Percentiles rank a stretch among this genome's conserved stretches.
These are phyloP conservation scores for Agraylea sexmaculata DNA, from an alignment of 1,140 invertebrate species.

Conservation along the genomic window DNA sequence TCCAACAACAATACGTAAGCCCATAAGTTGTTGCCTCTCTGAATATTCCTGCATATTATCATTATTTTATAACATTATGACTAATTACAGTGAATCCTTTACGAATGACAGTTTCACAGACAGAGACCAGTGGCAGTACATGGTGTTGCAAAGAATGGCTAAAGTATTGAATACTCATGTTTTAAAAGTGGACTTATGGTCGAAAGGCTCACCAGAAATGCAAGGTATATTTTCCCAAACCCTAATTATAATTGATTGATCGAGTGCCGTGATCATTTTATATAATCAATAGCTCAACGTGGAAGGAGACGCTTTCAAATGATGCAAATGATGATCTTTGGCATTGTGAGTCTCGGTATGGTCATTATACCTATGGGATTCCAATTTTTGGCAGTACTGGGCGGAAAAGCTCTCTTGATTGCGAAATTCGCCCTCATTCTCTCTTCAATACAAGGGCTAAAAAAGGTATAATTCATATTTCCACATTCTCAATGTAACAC, in stretches of 20 bases:
- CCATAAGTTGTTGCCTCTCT: constrained; percentile 1
- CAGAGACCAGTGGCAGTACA: constrained; percentile 25
- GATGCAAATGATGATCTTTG: constrained; percentile 62
- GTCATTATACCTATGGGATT: constrained; percentile 65
- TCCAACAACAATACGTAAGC: constrained; percentile 4
- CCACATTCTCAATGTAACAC: too few species aligned
- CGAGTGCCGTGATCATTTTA: not conserved
- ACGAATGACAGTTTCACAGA: not conserved
- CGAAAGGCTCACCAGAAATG: not conserved
- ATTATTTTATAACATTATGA: constrained; percentile 1
- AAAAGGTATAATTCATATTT: constrained; percentile 47
- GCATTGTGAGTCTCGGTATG: constrained; percentile 54
- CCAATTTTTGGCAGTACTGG: constrained; percentile 61
- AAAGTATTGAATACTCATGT: constrained; percentile 43
- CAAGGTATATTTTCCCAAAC: not conserved
- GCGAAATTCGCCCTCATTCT: constrained; percentile 67
- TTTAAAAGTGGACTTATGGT: constrained; percentile 39
- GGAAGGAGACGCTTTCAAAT: constrained; percentile 45
- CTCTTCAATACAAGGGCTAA: constrained; percentile 63
- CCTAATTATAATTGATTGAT: constrained; percentile 1
- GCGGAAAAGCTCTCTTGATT: constrained; percentile 60
- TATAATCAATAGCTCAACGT: constrained; percentile 39
- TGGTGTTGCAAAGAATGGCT: constrained; percentile 36
- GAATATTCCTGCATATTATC: not conserved
- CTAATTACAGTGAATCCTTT: not conserved